phyloP scores from a whole-genome alignment of 2,797 vertebrate genomes.

The Chiroxiphia lanceolata region DNA sequence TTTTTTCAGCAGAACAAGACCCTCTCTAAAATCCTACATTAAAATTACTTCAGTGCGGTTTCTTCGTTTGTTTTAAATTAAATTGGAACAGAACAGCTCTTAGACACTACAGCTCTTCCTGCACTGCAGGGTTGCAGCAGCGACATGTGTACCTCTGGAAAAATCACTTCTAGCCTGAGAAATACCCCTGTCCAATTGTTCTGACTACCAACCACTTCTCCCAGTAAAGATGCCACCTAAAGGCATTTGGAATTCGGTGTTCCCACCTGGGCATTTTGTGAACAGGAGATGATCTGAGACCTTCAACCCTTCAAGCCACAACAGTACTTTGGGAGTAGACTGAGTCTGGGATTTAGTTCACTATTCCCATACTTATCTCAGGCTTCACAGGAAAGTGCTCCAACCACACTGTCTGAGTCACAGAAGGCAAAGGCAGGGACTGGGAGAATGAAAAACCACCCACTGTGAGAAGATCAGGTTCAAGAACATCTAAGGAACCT shows the following conservation, averaged over 20 bases:
- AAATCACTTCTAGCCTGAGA: neutral
- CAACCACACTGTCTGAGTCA: neutral
- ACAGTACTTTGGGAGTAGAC: neutral
- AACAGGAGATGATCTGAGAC: neutral
- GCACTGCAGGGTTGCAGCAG: neutral
- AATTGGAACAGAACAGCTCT: neutral
- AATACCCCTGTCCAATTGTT: neutral
- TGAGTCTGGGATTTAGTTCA: neutral
- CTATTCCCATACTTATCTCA: neutral
- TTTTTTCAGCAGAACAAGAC: conserved; percentile 14
- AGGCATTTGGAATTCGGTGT: neutral
- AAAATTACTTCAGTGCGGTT: neutral
- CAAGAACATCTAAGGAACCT: neutral
- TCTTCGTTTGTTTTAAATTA: conserved; percentile 33
- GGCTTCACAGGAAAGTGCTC: neutral
- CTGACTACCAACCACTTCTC: neutral
- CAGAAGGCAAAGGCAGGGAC: neutral
- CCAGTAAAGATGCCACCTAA: neutral
- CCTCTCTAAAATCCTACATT: neutral
- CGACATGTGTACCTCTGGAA: neutral
- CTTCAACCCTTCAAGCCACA: neutral
- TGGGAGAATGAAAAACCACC: neutral
- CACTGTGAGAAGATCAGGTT: neutral
- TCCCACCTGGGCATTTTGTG: neutral
- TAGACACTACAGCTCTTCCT: neutral